phyloP scores from a whole-genome alignment of 2,113 vertebrate species.

The Bujurquina vittata region DNA sequence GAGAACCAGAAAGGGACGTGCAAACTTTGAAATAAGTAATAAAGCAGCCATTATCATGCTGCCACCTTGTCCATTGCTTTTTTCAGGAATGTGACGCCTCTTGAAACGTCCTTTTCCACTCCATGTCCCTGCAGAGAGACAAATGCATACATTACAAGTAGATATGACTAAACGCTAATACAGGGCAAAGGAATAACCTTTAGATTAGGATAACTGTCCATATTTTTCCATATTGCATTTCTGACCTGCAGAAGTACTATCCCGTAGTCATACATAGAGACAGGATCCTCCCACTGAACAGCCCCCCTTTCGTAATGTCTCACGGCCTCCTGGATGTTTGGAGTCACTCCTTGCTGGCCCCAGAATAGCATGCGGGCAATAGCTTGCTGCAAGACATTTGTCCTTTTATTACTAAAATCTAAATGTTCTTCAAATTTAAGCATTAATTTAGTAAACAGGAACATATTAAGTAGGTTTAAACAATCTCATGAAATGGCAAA shows the following conservation, averaged over 20 bases:
- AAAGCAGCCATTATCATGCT: not conserved
- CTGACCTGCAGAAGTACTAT: constrained; percentile 81
- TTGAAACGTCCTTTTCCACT: constrained; percentile 77
- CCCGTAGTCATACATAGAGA: constrained; percentile 84
- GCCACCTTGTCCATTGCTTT: constrained; percentile 80
- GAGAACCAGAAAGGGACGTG: not conserved
- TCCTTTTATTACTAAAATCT: not conserved
- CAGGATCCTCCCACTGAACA: constrained; percentile 71
- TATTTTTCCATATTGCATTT: not conserved
- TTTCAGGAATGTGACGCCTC: constrained; percentile 76
- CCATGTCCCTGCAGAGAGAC: constrained; percentile 77
- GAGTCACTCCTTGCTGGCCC: constrained; percentile 83
- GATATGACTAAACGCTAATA: not conserved
- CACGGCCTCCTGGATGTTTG: constrained; percentile 76
- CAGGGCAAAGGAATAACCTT: not conserved
- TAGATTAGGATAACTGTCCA: not conserved
- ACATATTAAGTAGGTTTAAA: too few species aligned
- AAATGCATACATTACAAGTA: not conserved
- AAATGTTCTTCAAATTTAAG: not conserved
- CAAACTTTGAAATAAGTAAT: not conserved
- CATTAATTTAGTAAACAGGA: too few species aligned
- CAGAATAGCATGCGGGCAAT: constrained; percentile 85
- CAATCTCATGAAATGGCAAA: too few species aligned
- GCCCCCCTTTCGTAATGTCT: constrained; percentile 82
- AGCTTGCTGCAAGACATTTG: constrained; percentile 70